Evolutionary conservation across 2,797 vertebrate species (phyloP), one percentile per base, ranked within the genome.

Genomic region (Garrulus glandarius): DNA sequence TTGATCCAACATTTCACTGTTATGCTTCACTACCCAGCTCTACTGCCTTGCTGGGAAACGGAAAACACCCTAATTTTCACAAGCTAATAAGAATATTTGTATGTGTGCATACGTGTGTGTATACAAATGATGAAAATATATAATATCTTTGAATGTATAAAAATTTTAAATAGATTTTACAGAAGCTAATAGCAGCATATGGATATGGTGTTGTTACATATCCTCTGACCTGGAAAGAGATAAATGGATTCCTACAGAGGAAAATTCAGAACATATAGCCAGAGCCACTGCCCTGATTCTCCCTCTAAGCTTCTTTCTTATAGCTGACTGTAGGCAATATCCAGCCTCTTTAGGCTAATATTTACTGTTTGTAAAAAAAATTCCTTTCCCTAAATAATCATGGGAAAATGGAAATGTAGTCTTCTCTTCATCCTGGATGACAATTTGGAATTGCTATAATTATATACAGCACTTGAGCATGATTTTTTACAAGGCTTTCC

Each of bases 401-500:
- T 15, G 47, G 26, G 15, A 71, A 93, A 75, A 89, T 72, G 46
- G 47, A 84, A 81, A 63, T 18, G 44, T 10, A 37, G 50, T 63
- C 47, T 84, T 64, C 32, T 47, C 30, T 84, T 88, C 39, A 70
- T 67, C 57, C 22, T 63, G 36, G n/a, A 80, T 76, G 70, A 81
- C 50, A 92, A 59, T 79, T 63, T 87, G 32, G 89, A 79, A 94
- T 71, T 79, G 12, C 39, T 87, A 34, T 56, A 92, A 85, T 90
- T 88, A 89, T 34, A 82, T 43, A 56, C 17, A 90, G 39, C 6
- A 72, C 32, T 84, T 82, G 53, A 84, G 46, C 6, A 21, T 7
- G 26, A 57, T 75, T 94, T 87, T 94, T 93, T 93, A 89, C 32
- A 76, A 72, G 59, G 41, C n/a, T 94, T 93, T 94, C n/a, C 21